phyloP scores from a whole-genome alignment of 2,113 vertebrate species.

The Eidolon helvum region DNA sequence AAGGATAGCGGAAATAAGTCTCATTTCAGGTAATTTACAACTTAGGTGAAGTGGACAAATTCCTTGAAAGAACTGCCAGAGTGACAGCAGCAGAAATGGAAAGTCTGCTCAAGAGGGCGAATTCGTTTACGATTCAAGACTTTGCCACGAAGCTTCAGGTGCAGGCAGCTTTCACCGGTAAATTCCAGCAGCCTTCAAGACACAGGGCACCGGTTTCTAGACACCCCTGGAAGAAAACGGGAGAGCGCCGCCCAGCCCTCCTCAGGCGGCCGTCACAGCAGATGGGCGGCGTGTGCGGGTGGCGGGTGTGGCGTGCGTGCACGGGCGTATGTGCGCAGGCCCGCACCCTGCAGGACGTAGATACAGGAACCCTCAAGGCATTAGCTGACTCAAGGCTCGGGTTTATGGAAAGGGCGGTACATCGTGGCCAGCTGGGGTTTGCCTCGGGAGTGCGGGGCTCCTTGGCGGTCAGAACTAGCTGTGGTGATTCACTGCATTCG shows the following conservation, averaged over 20 bases:
- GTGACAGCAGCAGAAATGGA: too few species aligned
- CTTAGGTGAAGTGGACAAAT: background rate
- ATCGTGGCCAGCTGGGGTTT: too few species aligned
- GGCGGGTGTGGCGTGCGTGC: accelerated
- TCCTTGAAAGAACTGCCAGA: too few species aligned
- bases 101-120: too few species aligned
- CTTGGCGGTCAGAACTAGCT: too few species aligned
- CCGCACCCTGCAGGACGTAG: background rate
- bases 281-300: background rate
- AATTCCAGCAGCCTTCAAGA: background rate
- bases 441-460: background rate
- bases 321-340: accelerated
- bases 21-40: background rate
- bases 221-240: background rate
- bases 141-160: background rate
- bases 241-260: background rate
- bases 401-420: background rate
- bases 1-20: background rate
- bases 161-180: background rate
- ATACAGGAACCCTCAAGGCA: background rate
- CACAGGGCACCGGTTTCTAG: background rate
- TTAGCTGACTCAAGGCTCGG: background rate
- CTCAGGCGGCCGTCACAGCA: background rate
- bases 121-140: too few species aligned
- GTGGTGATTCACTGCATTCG: background rate